Percentiles rank a stretch among this genome's conserved stretches.
Evolutionary conservation across 2,797 vertebrate species (phyloP).

Genomic region (Amphiprion clarkii): DNA sequence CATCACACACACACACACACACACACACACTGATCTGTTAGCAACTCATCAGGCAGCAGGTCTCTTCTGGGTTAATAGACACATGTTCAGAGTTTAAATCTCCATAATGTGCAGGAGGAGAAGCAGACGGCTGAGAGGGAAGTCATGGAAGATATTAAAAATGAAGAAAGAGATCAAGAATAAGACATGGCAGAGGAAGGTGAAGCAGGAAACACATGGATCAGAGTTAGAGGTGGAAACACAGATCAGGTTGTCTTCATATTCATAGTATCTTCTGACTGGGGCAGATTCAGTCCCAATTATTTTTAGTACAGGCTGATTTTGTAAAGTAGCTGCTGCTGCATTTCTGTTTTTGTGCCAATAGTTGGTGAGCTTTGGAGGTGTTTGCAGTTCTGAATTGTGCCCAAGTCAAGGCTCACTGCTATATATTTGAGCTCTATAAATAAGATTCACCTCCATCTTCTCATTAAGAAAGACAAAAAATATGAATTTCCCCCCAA

Average conservation of each 20-base stretch:
- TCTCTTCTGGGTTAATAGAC: slow-evolving; percentile 72
- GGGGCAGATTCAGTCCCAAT: not conserved
- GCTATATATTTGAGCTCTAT: not conserved
- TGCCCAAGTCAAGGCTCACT: too few relatives aligned
- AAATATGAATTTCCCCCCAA: not conserved
- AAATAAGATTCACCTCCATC: not conserved
- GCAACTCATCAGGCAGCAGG: slow-evolving; percentile 53
- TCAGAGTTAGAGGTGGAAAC: slow-evolving; percentile 5
- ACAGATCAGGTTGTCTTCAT: slow-evolving; percentile 50
- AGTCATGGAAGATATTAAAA: slow-evolving; percentile 47
- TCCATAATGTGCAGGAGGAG: slow-evolving; percentile 54
- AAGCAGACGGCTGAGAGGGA: slow-evolving; percentile 35
- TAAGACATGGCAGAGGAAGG: slow-evolving; percentile 14
- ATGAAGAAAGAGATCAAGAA: slow-evolving; percentile 30
- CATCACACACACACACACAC: slow-evolving; percentile 18
- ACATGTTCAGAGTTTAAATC: slow-evolving; percentile 37
- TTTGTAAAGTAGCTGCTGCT: not conserved
- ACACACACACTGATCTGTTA: slow-evolving; percentile 21
- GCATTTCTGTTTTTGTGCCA: too few relatives aligned
- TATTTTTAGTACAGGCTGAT: not conserved
- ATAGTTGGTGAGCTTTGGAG: too few relatives aligned
- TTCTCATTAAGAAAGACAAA: not conserved
- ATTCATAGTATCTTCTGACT: not conserved
- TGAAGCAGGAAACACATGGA: slow-evolving; percentile 2
- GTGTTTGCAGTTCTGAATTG: too few relatives aligned